phyloP scores from a whole-genome alignment of 2,888 invertebrate species.

The Flexamia atlantica region DNA sequence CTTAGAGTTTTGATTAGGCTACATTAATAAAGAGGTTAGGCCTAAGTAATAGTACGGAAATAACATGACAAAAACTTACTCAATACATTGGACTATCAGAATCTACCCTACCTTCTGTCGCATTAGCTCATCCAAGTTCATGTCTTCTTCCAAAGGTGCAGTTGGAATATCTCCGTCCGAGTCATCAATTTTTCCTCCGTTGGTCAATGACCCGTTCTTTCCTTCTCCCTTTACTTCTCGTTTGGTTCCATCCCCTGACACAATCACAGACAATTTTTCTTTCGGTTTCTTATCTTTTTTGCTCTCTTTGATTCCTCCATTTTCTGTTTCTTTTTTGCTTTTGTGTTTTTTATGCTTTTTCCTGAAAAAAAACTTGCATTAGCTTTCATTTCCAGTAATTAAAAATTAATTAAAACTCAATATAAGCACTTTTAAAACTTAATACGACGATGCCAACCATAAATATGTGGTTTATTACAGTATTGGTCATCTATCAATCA shows the following conservation, averaged over 20 bases:
- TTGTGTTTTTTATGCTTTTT: constrained; percentile 75
- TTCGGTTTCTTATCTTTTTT: constrained; percentile 67
- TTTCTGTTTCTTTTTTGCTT: constrained; percentile 75
- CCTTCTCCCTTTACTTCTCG: constrained; percentile 75
- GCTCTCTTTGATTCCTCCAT: constrained; percentile 72
- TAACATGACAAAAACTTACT: too few species aligned
- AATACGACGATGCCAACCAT: too few species aligned
- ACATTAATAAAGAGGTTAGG: too few species aligned
- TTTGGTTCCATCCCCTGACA: constrained; percentile 67
- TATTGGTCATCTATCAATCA: too few species aligned
- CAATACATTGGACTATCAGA: too few species aligned
- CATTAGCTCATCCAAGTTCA: constrained; percentile 93
- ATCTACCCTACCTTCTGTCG: constrained; percentile 92
- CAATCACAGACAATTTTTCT: constrained; percentile 61
- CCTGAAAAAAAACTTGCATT: constrained; percentile 71
- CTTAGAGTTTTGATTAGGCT: too few species aligned
- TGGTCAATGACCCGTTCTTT: constrained; percentile 67
- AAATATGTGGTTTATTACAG: too few species aligned
- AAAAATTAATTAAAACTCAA: neutral
- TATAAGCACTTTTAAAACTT: neutral
- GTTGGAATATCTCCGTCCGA: constrained; percentile 81
- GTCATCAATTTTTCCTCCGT: constrained; percentile 71
- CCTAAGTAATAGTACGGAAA: too few species aligned
- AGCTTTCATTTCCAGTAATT: too few species aligned
- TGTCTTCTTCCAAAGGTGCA: constrained; percentile 88